Evolutionary conservation across 1,140 invertebrate species (phyloP).

Genomic region (Acromyrmex charruanus): DNA sequence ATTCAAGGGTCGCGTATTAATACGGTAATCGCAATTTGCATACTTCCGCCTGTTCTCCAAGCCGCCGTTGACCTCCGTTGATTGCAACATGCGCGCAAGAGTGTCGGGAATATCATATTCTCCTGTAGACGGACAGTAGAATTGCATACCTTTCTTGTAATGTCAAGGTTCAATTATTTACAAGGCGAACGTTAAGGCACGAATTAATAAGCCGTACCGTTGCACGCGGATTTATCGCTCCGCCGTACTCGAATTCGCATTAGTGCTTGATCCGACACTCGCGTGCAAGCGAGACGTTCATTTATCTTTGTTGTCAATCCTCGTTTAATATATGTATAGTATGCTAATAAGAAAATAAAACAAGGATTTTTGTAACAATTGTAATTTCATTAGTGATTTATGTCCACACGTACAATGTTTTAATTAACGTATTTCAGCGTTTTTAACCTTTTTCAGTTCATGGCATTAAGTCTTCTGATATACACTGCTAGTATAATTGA

Average conservation of each 20-base stretch:
- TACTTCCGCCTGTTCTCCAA: not conserved
- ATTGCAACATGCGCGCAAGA: constrained; percentile 1
- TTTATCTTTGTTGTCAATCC: constrained; percentile 7
- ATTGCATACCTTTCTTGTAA: constrained; percentile 27
- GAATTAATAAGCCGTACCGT: constrained; percentile 26
- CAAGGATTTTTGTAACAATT: not conserved
- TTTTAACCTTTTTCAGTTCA: no score
- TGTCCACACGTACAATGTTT: not conserved
- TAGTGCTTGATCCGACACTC: not conserved
- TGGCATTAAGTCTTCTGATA: no score
- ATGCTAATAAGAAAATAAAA: not conserved
- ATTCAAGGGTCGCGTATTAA: constrained; percentile 18
- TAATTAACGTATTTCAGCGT: not conserved
- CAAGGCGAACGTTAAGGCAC: constrained; percentile 13
- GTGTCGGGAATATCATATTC: not conserved
- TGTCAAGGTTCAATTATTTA: constrained; percentile 59
- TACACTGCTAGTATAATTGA: no score
- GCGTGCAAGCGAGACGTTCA: not conserved
- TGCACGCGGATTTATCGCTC: constrained; percentile 21
- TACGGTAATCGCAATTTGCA: constrained; percentile 17
- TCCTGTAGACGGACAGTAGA: not conserved
- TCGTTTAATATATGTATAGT: not conserved
- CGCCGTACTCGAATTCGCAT: constrained; percentile 18
- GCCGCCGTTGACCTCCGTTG: constrained; percentile 17
- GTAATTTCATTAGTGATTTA: not conserved